Percentiles rank a stretch among this genome's conserved stretches.
Evolutionary conservation across 1,140 invertebrate genomes (phyloP).

Genomic region (Orchesella cincta): DNA sequence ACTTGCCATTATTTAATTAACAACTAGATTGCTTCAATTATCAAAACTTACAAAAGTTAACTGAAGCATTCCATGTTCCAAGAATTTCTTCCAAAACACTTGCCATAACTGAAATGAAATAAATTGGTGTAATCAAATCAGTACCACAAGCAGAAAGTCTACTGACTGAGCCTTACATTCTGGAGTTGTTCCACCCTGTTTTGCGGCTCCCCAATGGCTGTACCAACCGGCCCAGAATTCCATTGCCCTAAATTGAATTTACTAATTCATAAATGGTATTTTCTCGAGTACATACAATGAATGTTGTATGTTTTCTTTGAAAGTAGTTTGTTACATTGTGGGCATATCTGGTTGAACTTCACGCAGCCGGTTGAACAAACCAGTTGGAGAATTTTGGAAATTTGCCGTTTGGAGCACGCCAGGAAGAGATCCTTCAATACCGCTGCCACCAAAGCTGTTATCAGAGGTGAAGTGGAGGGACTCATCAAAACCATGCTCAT

Average conservation of each 20-base stretch:
- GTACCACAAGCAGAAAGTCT: no score
- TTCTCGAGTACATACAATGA: no score
- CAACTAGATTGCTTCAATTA: no score
- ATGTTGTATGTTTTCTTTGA: no score
- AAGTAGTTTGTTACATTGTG: no score
- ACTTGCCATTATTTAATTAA: neutral
- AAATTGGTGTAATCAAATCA: no score
- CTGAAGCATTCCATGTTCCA: conserved; percentile 58
- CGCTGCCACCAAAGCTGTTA: neutral
- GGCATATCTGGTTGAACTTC: conserved; percentile 49
- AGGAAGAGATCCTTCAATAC: neutral
- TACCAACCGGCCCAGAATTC: conserved; percentile 63
- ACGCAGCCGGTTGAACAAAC: conserved; percentile 28
- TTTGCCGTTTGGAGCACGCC: conserved; percentile 31
- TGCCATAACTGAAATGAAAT: no score
- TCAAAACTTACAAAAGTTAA: conserved; percentile 60
- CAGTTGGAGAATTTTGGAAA: conserved; percentile 32
- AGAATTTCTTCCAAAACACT: conserved; percentile 57
- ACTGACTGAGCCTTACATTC: no score
- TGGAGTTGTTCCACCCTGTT: conserved; percentile 3
- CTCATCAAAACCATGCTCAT: conserved; percentile 15
- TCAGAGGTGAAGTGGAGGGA: conserved; percentile 29
- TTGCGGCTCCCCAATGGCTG: conserved; percentile 28
- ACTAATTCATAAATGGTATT: no score
- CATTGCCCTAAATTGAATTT: no score